Percentiles rank a stretch among this genome's conserved stretches.
Evolutionary conservation across 2,797 vertebrate species (phyloP).

Genomic region (Melanotaenia maccullochi): DNA sequence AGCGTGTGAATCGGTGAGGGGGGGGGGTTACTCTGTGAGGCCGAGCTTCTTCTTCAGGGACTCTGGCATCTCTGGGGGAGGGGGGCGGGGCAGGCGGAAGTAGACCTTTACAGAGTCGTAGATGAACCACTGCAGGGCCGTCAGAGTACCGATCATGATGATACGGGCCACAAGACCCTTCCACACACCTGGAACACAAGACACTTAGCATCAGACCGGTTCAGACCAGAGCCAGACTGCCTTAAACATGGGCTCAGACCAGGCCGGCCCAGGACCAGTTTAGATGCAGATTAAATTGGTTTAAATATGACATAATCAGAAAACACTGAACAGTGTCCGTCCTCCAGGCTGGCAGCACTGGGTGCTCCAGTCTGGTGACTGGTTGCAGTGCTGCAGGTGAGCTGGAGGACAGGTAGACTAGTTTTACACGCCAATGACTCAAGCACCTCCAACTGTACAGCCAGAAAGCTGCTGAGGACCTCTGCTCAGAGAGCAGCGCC

Average conservation of each 20-base stretch:
- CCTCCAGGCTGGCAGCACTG: slow-evolving; percentile 83
- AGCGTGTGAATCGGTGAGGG: background rate
- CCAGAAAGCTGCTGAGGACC: slow-evolving; percentile 88
- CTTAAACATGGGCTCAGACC: background rate
- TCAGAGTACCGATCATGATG: slow-evolving; percentile 97
- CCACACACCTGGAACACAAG: slow-evolving; percentile 87
- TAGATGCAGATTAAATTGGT: background rate
- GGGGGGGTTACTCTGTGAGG: slow-evolving; percentile 80
- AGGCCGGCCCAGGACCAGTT: too few species aligned
- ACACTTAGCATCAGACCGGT: background rate
- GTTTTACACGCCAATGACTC: slow-evolving; percentile 97
- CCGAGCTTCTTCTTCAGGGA: slow-evolving; percentile 96
- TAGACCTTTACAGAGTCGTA: slow-evolving; percentile 96
- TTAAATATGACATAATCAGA: too few species aligned
- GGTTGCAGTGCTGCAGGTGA: slow-evolving; percentile 83
- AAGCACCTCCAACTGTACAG: slow-evolving; percentile 94
- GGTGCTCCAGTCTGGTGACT: slow-evolving; percentile 66
- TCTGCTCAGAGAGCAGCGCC: slow-evolving; percentile 76
- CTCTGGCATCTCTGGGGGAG: slow-evolving; percentile 95
- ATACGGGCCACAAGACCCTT: slow-evolving; percentile 95
- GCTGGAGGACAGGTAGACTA: slow-evolving; percentile 89
- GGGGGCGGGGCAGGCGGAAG: slow-evolving; percentile 94
- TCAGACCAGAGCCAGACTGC: background rate
- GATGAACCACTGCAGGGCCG: slow-evolving; percentile 97
- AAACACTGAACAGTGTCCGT: slow-evolving; percentile 77